These are phyloP conservation scores for Cataglyphis hispanica DNA, from an alignment of 1,140 invertebrate species.

Conservation along the genomic window DNA sequence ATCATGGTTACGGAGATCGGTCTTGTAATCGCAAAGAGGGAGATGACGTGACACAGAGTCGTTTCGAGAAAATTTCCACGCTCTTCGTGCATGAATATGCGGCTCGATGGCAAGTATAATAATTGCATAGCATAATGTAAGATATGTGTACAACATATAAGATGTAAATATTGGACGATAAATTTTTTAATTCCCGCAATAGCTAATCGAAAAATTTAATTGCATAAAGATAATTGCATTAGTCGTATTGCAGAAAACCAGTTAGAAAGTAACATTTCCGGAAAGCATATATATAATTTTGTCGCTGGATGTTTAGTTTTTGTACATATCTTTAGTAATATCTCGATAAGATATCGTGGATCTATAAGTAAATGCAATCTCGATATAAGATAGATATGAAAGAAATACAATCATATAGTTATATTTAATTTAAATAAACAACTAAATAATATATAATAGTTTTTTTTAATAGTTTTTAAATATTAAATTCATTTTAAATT, in stretches of 20 bases:
- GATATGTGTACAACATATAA: not conserved
- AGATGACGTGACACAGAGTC: not conserved
- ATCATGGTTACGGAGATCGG: constrained; percentile 55
- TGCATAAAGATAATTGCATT: not conserved
- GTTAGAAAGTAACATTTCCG: constrained; percentile 50
- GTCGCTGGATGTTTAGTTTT: not conserved
- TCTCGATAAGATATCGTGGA: not conserved
- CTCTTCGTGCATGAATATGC: constrained; percentile 22
- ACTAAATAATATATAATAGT: not conserved
- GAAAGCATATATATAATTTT: constrained; percentile 2
- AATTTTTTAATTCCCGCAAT: not conserved
- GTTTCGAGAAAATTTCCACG: constrained; percentile 33
- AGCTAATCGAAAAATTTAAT: not conserved
- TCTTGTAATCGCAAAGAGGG: constrained; percentile 60
- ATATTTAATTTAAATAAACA: not conserved
- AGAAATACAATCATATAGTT: not conserved
- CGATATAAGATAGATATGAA: not conserved
- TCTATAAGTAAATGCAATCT: not conserved
- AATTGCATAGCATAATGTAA: constrained; percentile 5
- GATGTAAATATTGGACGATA: not conserved
- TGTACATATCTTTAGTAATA: constrained; percentile 22
- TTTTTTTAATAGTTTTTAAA: too few species aligned
- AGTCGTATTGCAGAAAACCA: constrained; percentile 15
- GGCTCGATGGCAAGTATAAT: constrained; percentile 30
- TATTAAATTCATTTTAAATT: too few species aligned